A percentile compares a stretch with the other conserved stretches of the same genome.
phyloP scores from a whole-genome alignment of 35 echinoderm and acorn worm species.

The Acanthaster planci region DNA sequence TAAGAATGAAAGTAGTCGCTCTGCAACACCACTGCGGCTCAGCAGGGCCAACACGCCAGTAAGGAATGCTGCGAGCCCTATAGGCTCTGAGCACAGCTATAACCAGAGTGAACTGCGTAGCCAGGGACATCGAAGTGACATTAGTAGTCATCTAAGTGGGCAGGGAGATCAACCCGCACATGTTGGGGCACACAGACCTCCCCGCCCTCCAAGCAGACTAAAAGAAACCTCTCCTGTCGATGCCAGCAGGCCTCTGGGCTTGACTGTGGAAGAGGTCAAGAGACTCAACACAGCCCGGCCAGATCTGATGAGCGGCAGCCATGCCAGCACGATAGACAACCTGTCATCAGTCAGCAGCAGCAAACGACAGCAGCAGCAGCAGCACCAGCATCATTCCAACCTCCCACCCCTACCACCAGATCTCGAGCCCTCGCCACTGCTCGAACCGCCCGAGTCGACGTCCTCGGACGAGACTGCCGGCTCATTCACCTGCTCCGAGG shows the following conservation, averaged over 20 bases:
- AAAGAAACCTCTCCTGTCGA: conserved; percentile 51
- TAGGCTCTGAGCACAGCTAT: conserved; percentile 16
- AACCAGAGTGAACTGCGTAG: conserved; percentile 86
- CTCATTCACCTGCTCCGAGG: conserved; percentile 98
- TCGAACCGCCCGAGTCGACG: conserved; percentile 81
- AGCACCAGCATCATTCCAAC: neutral
- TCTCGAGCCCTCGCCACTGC: conserved; percentile 54
- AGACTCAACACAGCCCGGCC: conserved; percentile 85
- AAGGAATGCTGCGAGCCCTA: conserved; percentile 15
- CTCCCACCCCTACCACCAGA: conserved; percentile 42
- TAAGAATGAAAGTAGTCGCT: neutral
- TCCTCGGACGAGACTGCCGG: conserved; percentile 85
- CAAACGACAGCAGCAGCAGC: neutral
- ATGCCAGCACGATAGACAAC: conserved; percentile 95
- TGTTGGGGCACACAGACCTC: neutral
- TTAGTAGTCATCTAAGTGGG: conserved; percentile 75
- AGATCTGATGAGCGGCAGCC: conserved; percentile 83
- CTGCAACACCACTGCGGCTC: conserved; percentile 10
- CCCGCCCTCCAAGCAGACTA: conserved; percentile 43
- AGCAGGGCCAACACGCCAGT: conserved; percentile 34
- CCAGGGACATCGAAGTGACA: conserved; percentile 61
- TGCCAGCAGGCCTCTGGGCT: conserved; percentile 40
- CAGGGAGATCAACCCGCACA: conserved; percentile 35
- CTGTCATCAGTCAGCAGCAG: conserved; percentile 79
- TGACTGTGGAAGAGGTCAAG: conserved; percentile 91